Percentiles rank a stretch among this genome's conserved stretches.
Conservation (phyloP, 2,888 invertebrate genomes). For the Lapara coniferarum region DNA sequence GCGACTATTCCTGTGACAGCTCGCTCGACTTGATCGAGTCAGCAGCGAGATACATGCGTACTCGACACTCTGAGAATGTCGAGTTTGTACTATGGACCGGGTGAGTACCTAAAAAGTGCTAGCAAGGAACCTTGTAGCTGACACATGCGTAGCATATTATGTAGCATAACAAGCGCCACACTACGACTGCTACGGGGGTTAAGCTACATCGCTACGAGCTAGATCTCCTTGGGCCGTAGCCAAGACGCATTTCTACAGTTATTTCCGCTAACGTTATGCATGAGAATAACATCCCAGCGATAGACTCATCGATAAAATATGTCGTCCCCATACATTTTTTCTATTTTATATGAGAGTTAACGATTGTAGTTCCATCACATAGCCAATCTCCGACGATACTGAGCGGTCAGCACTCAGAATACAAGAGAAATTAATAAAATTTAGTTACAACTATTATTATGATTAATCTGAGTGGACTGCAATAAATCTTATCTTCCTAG, state of each 20-base stretch:
- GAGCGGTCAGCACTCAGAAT: neutral
- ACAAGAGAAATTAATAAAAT: neutral
- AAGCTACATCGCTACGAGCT: neutral
- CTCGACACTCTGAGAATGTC: constrained; percentile 92
- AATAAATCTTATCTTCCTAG: neutral
- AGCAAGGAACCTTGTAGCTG: neutral
- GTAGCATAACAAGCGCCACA: neutral
- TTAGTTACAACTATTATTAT: neutral
- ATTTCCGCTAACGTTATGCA: too few species aligned
- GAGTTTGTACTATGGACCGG: constrained; percentile 98
- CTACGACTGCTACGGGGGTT: neutral
- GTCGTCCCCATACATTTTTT: too few species aligned
- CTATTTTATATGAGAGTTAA: too few species aligned
- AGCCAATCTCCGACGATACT: neutral
- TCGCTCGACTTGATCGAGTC: constrained; percentile 95
- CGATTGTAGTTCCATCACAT: neutral
- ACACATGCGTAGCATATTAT: neutral
- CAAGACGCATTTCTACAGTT: too few species aligned
- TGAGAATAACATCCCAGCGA: too few species aligned
- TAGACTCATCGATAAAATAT: too few species aligned
- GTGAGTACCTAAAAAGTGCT: constrained; percentile 79
- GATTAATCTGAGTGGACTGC: neutral
- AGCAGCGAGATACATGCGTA: constrained; percentile 93
- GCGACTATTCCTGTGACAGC: constrained; percentile 90
- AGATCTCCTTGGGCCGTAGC: neutral